Evolutionary conservation across 2,113 vertebrate species (phyloP).

Genomic region (Benitochromis conjunctus): DNA sequence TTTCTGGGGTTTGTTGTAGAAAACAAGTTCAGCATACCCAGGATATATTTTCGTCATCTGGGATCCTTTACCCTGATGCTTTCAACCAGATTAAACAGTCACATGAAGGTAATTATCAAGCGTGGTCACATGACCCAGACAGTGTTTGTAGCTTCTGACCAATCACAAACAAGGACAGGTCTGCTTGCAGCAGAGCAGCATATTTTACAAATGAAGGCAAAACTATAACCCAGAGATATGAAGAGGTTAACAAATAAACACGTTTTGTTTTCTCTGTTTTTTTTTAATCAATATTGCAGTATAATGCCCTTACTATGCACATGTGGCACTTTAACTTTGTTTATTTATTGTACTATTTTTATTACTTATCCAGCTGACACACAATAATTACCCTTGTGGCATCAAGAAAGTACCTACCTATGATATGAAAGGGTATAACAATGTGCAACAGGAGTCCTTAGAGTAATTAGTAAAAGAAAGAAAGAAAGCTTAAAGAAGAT

Average conservation of each 20-base stretch:
- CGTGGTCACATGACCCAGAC: not conserved
- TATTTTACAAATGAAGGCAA: not conserved
- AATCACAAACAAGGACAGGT: not conserved
- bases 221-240: not conserved
- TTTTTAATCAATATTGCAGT: fast-evolving
- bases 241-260: too few relatives aligned
- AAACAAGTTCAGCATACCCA: not conserved
- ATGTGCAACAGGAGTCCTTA: not conserved
- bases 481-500: fast-evolving
- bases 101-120: not conserved
- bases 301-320: not conserved
- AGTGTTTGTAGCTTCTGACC: not conserved
- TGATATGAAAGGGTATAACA: not conserved
- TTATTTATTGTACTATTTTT: not conserved
- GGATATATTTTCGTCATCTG: not conserved
- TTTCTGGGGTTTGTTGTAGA: not conserved
- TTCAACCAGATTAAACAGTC: not conserved
- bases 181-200: fast-evolving
- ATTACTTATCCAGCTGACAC: not conserved
- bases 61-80: not conserved
- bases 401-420: not conserved
- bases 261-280: not conserved
- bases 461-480: not conserved
- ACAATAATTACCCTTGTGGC: not conserved
- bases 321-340: not conserved